Evolutionary conservation across 2,113 vertebrate genomes (phyloP), one percentile per base, ranked within the genome.

Genomic region (Pimephales promelas): DNA sequence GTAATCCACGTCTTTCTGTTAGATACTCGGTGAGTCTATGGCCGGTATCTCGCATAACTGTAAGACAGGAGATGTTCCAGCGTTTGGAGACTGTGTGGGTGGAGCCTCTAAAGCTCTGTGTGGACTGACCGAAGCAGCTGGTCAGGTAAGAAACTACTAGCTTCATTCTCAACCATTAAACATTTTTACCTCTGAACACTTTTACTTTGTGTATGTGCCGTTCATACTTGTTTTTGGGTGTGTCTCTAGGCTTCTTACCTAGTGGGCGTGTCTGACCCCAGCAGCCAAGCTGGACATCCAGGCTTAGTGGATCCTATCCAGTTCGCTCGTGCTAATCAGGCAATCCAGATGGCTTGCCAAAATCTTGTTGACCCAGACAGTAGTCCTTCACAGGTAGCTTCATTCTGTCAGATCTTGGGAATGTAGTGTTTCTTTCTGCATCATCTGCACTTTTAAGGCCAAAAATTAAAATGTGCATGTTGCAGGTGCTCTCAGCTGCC

Each of bases 261-360:
- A 47, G 97, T 99, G 0, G 98, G 97, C 26, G 96, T 99, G 90
- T 99, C 98, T 0, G 97, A 99, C 89, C 97, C 98, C 2, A 98
- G 97, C 87, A 99, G 98, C 87, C 98, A 98, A 85, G 96, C 97
- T 0, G 98, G 98, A 61, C 97, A 99, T 36, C 97, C 97, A 89
- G 98, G 98, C 8, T 94, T 99, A 0, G 98, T 99, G 76, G 98
- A 99, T 87, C 97, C 97, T 3, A 98, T 99, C 90, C 98, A 99
- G 56, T 98, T 99, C 92, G 96, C 98, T 82, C 94, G 95, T 80
- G 97, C 98, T 77, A 97, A 99, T 87, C 97, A 99, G 87, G 98
- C 98, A 0, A 99, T 99, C 91, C 97, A 99, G 90, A 99, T 98
- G 96, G 98, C 98, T 0, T 99, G 98, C 87, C 97, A 99, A 93